These are phyloP conservation scores for Poecile montanus DNA, from an alignment of 2,797 vertebrate genomes.

Conservation along the genomic window DNA sequence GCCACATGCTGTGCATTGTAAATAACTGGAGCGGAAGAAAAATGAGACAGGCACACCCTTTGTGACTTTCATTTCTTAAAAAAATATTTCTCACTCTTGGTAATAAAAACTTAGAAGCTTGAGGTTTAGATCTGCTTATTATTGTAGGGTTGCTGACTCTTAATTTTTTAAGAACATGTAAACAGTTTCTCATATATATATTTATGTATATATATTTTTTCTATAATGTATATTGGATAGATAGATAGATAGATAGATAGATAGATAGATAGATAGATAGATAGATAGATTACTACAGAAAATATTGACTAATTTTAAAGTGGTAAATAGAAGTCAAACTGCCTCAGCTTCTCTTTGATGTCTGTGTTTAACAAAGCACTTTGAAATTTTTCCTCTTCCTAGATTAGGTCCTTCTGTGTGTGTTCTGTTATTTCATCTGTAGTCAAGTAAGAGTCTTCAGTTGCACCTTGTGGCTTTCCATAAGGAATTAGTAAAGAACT, in stretches of 20 bases:
- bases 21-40: slow-evolving; percentile 23
- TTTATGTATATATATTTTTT: not conserved
- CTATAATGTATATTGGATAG: not conserved
- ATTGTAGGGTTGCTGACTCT: not conserved
- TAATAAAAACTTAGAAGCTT: not conserved
- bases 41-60: slow-evolving; percentile 27
- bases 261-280: not conserved
- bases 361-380: not conserved
- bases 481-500: not conserved
- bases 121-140: slow-evolving; percentile 8
- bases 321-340: not conserved
- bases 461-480: not conserved
- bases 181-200: not conserved
- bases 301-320: not conserved
- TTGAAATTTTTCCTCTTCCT: not conserved
- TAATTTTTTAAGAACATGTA: not conserved
- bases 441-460: not conserved
- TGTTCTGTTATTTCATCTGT: not conserved
- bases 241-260: not conserved
- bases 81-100: not conserved
- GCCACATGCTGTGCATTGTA: slow-evolving; percentile 26
- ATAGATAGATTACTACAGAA: not conserved
- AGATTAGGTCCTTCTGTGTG: not conserved
- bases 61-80: slow-evolving; percentile 39
- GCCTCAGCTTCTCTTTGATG: not conserved